Conservation (phyloP, 2,113 vertebrate genomes). For the Trematomus loennbergii region DNA sequence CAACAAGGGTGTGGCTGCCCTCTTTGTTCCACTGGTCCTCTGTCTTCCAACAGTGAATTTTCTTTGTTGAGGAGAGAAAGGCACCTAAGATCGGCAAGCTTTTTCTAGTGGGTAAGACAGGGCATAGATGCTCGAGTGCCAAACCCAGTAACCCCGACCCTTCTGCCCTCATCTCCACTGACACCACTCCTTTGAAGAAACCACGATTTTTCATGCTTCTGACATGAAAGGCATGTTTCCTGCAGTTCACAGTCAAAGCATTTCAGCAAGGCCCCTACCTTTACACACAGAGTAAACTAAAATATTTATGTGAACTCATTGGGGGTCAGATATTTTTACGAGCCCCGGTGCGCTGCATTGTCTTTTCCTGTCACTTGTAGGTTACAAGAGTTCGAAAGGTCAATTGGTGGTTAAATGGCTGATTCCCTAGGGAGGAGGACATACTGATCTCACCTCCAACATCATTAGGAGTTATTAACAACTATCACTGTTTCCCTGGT, state of each 20-base stretch:
- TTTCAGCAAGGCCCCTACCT: constrained; percentile 31
- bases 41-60: constrained; percentile 4
- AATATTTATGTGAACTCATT: constrained; percentile 54
- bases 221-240: constrained; percentile 58
- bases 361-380: constrained; percentile 35
- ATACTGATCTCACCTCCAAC: neutral
- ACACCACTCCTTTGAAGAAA: constrained; percentile 58
- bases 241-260: constrained; percentile 31
- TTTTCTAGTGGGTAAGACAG: neutral
- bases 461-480: constrained; percentile 6
- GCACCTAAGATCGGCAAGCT: neutral
- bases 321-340: constrained; percentile 40
- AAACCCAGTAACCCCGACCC: neutral
- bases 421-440: neutral
- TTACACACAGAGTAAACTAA: constrained; percentile 43
- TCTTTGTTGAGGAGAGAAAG: constrained; percentile 2
- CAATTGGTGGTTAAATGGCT: constrained; percentile 29
- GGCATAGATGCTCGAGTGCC: neutral
- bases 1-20: constrained; percentile 8
- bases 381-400: constrained; percentile 46
- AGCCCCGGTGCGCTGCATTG: neutral
- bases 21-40: constrained; percentile 15
- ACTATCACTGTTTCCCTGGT: neutral
- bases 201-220: constrained; percentile 34
- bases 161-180: constrained; percentile 12